Percentiles rank a stretch among this genome's conserved stretches.
Evolutionary conservation across 2,888 invertebrate species (phyloP).

Genomic region (Leucophenga maculata): DNA sequence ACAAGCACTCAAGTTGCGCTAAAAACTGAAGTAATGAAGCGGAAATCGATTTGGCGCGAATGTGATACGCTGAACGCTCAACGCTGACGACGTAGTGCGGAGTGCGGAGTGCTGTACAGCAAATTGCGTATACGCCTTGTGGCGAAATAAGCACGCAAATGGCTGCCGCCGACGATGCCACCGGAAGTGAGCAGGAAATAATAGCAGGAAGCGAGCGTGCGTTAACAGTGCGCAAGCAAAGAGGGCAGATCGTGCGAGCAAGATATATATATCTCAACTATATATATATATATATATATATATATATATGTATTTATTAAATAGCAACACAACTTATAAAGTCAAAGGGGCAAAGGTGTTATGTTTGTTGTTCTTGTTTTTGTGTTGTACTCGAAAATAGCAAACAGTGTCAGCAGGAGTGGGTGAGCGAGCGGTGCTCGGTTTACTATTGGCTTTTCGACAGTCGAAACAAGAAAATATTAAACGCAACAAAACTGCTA

Average conservation of each 20-base stretch:
- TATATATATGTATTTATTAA: too few relatives aligned
- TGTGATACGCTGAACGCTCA: background rate
- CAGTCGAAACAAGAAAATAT: constrained; percentile 56
- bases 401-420: background rate
- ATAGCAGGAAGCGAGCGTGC: constrained; percentile 52
- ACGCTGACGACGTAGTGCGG: background rate
- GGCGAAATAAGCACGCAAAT: background rate
- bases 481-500: constrained; percentile 48
- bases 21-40: constrained; percentile 55
- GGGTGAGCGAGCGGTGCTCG: background rate
- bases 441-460: background rate
- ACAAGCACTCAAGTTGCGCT: background rate
- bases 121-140: background rate
- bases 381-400: background rate
- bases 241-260: background rate
- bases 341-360: constrained; percentile 1
- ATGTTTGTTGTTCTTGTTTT: too few relatives aligned
- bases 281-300: too few relatives aligned
- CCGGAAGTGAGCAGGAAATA: constrained; percentile 46
- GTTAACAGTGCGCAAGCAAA: constrained; percentile 50
- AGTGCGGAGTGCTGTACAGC: background rate
- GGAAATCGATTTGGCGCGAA: constrained; percentile 62
- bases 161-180: background rate
- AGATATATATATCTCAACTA: too few relatives aligned
- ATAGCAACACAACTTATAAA: background rate